A percentile compares a stretch with the other conserved stretches of the same genome.
Conservation (phyloP, 2,113 vertebrate genomes). For the Cyanocitta stelleri region DNA sequence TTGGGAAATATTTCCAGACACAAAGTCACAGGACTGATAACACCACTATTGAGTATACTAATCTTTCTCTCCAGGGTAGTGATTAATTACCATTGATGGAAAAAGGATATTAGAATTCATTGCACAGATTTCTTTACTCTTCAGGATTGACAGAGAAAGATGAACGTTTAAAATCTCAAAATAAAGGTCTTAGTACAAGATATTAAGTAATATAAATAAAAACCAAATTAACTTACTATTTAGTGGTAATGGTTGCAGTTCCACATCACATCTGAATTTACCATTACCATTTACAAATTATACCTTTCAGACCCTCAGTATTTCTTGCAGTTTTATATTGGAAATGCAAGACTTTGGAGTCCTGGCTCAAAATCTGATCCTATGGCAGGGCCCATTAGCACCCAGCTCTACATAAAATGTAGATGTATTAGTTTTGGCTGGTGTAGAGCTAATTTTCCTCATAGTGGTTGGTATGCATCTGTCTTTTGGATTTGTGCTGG, state of each 20-base stretch:
- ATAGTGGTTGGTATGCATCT: background rate
- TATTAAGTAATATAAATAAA: background rate
- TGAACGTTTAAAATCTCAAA: background rate
- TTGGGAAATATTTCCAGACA: background rate
- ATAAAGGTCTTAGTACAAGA: background rate
- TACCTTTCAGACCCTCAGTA: background rate
- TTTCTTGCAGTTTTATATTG: background rate
- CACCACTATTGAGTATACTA: background rate
- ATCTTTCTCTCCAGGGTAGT: background rate
- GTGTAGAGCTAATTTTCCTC: background rate
- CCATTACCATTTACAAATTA: background rate
- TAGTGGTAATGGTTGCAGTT: background rate
- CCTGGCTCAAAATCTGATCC: background rate
- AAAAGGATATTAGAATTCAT: background rate
- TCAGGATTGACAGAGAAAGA: background rate
- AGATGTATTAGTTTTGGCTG: background rate
- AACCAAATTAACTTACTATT: background rate
- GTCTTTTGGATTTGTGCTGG: background rate
- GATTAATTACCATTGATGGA: background rate
- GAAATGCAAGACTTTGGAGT: background rate
- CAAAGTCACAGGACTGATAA: background rate
- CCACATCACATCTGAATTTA: background rate
- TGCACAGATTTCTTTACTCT: background rate
- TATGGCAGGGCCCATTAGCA: background rate
- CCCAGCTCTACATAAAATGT: background rate